These are phyloP conservation scores for Apistogramma diplotaenia DNA, from an alignment of 2,113 vertebrate genomes.

Conservation along the genomic window DNA sequence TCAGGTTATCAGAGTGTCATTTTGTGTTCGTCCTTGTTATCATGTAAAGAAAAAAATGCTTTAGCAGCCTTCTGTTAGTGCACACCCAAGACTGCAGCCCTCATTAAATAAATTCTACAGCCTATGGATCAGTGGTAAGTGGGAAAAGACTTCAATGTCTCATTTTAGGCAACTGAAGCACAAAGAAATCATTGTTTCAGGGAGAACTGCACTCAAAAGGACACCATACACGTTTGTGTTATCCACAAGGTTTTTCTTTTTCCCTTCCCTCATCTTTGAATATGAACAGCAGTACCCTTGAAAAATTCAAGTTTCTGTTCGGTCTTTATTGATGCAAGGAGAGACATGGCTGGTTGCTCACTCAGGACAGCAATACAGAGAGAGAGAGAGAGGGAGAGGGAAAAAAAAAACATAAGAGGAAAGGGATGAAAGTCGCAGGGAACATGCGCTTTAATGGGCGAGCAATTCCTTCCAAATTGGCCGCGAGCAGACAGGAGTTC, in stretches of 20 bases:
- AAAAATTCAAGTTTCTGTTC: slow-evolving; percentile 28
- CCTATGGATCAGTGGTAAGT: slow-evolving; percentile 9
- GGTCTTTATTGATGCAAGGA: slow-evolving; percentile 38
- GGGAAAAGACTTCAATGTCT: slow-evolving; percentile 34
- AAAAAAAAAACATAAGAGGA: slow-evolving; percentile 6
- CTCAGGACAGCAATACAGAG: neutral
- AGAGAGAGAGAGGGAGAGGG: neutral
- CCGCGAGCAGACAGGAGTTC: slow-evolving; percentile 35
- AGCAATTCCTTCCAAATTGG: slow-evolving; percentile 60
- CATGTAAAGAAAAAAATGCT: neutral
- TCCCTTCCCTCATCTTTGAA: neutral
- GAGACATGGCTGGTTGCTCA: slow-evolving; percentile 11
- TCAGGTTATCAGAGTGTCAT: neutral
- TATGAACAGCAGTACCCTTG: slow-evolving; percentile 17
- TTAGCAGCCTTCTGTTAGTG: neutral
- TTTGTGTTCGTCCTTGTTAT: neutral
- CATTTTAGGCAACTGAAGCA: slow-evolving; percentile 35
- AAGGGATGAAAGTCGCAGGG: slow-evolving; percentile 41
- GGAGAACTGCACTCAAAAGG: neutral
- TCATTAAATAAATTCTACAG: slow-evolving; percentile 13
- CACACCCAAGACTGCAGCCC: neutral
- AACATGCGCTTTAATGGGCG: slow-evolving; percentile 56
- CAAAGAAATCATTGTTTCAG: slow-evolving; percentile 36
- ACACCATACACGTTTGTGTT: slow-evolving; percentile 8
- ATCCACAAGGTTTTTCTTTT: neutral